These are phyloP conservation scores for Python bivittatus DNA, from an alignment of 2,113 vertebrate genomes.

Conservation along the genomic window DNA sequence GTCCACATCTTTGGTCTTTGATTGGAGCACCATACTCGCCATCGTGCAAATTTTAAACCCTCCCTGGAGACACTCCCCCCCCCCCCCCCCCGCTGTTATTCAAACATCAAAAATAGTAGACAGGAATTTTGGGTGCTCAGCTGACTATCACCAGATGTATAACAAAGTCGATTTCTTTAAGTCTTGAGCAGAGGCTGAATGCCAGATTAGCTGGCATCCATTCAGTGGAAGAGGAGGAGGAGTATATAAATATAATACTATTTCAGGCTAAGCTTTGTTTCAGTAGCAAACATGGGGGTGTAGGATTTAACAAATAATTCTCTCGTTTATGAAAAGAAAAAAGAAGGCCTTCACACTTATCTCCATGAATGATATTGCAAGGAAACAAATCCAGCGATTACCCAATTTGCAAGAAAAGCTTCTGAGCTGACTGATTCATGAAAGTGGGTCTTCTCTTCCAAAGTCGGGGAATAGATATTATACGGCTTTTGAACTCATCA, in stretches of 20 bases:
- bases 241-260: background rate
- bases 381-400: background rate
- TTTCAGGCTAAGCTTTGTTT: background rate
- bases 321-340: background rate
- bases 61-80: background rate
- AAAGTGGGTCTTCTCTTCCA: background rate
- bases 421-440: background rate
- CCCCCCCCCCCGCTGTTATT: accelerated
- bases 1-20: background rate
- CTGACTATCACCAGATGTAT: background rate
- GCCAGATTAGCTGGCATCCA: background rate
- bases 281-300: background rate
- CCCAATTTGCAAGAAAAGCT: background rate
- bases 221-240: background rate
- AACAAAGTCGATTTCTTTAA: background rate
- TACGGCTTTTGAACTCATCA: background rate
- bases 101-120: background rate
- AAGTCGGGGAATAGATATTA: background rate
- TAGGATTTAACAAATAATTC: background rate
- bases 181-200: background rate
- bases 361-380: background rate
- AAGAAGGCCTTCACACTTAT: background rate
- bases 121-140: background rate
- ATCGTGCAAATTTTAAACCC: background rate
- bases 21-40: accelerated